Evolutionary conservation across 2,888 invertebrate species (phyloP).

Genomic region (Bruchidius siliquastri): DNA sequence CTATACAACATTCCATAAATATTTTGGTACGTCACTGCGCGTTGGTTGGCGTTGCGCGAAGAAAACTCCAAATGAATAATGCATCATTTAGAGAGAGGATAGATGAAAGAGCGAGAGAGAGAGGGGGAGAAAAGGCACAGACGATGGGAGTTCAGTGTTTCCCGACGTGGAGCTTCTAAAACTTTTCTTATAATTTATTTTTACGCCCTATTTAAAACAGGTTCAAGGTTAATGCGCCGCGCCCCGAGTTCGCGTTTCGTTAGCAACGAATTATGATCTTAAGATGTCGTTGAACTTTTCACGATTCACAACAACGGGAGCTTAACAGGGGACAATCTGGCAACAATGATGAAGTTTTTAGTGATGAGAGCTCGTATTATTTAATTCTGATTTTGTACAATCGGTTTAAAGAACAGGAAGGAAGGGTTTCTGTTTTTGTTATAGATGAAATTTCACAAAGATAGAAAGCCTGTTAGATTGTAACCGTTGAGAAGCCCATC

Average conservation of each 20-base stretch:
- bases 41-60: slow-evolving; percentile 23
- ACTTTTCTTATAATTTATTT: slow-evolving; percentile 34
- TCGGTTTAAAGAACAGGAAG: too few species aligned
- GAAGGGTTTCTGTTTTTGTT: too few species aligned
- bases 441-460: too few species aligned
- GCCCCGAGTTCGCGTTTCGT: not conserved
- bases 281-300: not conserved
- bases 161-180: slow-evolving; percentile 22
- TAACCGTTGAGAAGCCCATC: too few species aligned
- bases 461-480: too few species aligned
- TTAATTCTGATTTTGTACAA: too few species aligned
- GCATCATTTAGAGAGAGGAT: slow-evolving; percentile 33
- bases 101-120: not conserved
- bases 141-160: slow-evolving; percentile 28
- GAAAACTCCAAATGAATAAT: slow-evolving; percentile 37
- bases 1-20: not conserved
- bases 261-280: not conserved
- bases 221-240: slow-evolving; percentile 26
- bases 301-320: not conserved
- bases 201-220: slow-evolving; percentile 28
- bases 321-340: not conserved
- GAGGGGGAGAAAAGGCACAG: not conserved
- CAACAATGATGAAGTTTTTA: not conserved
- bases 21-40: slow-evolving; percentile 1
- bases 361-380: too few species aligned